A percentile compares a stretch with the other conserved stretches of the same genome.
Evolutionary conservation across 1,140 invertebrate species (phyloP).

Genomic region (Drosophila pandora): DNA sequence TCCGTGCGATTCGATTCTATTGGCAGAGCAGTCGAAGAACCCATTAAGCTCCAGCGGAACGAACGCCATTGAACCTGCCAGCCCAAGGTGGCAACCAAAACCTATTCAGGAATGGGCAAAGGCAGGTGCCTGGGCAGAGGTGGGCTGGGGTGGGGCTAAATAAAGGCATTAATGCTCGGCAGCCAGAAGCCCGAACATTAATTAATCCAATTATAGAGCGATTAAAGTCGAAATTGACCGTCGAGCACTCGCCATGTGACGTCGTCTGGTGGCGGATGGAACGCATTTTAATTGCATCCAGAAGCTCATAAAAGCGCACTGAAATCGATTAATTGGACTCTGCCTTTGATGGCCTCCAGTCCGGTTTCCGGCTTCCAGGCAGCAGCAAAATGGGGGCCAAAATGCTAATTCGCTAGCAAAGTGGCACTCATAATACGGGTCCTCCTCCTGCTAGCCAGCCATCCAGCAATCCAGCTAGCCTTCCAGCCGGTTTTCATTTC

Average conservation of each 20-base stretch:
- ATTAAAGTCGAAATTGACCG: constrained; percentile 31
- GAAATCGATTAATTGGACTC: constrained; percentile 21
- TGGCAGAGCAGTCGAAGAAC: constrained; percentile 52
- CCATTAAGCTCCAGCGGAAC: constrained; percentile 39
- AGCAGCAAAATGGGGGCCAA: background rate
- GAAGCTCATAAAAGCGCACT: constrained; percentile 18
- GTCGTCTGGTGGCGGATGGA: constrained; percentile 19
- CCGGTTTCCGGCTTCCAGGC: constrained; percentile 13
- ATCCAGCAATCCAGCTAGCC: background rate
- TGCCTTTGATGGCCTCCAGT: constrained; percentile 9
- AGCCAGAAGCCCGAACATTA: constrained; percentile 22
- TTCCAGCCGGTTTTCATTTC: constrained; percentile 20
- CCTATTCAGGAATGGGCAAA: background rate
- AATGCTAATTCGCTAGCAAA: constrained; percentile 23
- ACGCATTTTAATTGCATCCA: constrained; percentile 31
- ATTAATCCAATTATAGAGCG: constrained; percentile 52
- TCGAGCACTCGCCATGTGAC: constrained; percentile 30
- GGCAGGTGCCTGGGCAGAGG: constrained; percentile 6
- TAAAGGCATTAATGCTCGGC: constrained; percentile 4
- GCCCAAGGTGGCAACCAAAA: constrained; percentile 21
- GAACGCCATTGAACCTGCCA: constrained; percentile 66
- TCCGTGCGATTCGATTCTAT: constrained; percentile 2
- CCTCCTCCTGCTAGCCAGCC: background rate
- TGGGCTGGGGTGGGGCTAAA: background rate
- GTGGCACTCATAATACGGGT: constrained; percentile 28